phyloP scores from a whole-genome alignment of 2,113 vertebrate genomes.

The Nibea albiflora region DNA sequence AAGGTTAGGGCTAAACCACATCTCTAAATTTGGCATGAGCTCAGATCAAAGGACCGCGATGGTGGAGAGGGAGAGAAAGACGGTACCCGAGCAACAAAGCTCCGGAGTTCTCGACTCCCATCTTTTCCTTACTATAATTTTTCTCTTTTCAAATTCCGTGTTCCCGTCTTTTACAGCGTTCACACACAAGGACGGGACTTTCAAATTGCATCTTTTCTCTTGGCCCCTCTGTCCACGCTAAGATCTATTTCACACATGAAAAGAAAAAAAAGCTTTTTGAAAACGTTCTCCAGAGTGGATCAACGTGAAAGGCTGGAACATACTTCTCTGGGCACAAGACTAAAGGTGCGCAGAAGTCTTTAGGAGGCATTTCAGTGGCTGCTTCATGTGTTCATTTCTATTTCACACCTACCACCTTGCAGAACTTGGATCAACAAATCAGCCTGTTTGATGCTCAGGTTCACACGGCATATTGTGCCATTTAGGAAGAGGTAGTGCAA shows the following conservation, averaged over 20 bases:
- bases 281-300: background rate
- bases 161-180: slow-evolving; percentile 7
- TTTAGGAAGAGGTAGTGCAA: background rate
- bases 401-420: background rate
- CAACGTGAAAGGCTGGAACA: background rate
- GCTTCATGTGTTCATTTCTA: background rate
- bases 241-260: background rate
- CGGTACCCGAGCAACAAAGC: slow-evolving; percentile 34
- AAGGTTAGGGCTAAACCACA: slow-evolving; percentile 59
- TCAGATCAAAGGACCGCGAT: slow-evolving; percentile 69
- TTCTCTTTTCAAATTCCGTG: slow-evolving; percentile 31
- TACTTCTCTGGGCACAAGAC: background rate
- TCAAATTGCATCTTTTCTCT: slow-evolving; percentile 21
- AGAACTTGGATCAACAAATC: background rate
- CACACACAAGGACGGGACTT: background rate
- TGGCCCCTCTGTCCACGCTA: background rate
- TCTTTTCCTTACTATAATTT: slow-evolving; percentile 34
- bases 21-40: slow-evolving; percentile 69
- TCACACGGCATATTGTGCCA: background rate
- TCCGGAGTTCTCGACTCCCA: slow-evolving; percentile 26
- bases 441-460: background rate
- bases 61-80: slow-evolving; percentile 40
- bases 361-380: background rate
- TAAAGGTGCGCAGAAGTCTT: background rate
- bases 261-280: background rate